Evolutionary conservation across 2,888 invertebrate species (phyloP).

Genomic region (Mechanitis messenoides): DNA sequence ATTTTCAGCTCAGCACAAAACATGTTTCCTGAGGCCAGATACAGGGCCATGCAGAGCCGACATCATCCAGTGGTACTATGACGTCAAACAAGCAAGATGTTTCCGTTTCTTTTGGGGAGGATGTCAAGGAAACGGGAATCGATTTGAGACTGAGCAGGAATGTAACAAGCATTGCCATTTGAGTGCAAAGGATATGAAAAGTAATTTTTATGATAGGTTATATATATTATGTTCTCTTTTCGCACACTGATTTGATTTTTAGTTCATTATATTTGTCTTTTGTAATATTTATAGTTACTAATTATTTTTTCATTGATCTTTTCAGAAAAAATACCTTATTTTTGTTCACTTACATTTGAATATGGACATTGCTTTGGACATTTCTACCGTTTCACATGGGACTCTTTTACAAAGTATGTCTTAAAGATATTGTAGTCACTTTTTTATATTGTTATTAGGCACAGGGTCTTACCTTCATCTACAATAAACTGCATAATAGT

Average conservation of each 20-base stretch:
- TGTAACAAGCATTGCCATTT: slow-evolving; percentile 46
- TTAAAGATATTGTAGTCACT: background rate
- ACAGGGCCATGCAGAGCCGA: slow-evolving; percentile 63
- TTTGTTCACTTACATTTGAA: slow-evolving; percentile 51
- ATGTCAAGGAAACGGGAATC: slow-evolving; percentile 66
- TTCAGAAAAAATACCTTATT: slow-evolving; percentile 47
- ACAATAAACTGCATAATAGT: too few relatives aligned
- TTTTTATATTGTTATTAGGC: background rate
- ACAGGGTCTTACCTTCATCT: too few relatives aligned
- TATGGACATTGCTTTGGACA: slow-evolving; percentile 60
- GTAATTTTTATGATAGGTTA: background rate
- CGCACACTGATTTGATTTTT: background rate
- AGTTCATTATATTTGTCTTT: background rate
- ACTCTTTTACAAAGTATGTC: slow-evolving; percentile 46
- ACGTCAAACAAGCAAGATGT: slow-evolving; percentile 45
- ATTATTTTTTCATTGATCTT: background rate
- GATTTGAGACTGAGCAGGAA: slow-evolving; percentile 40
- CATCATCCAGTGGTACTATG: slow-evolving; percentile 60
- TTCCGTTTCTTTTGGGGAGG: slow-evolving; percentile 64
- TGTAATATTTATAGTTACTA: background rate
- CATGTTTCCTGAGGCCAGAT: slow-evolving; percentile 59
- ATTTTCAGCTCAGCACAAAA: slow-evolving; percentile 47
- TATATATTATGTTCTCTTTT: too few relatives aligned
- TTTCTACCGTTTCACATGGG: slow-evolving; percentile 55
- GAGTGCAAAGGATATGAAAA: slow-evolving; percentile 20